Conservation (phyloP, 2,888 invertebrate genomes). For the Synanthedon formicaeformis region DNA sequence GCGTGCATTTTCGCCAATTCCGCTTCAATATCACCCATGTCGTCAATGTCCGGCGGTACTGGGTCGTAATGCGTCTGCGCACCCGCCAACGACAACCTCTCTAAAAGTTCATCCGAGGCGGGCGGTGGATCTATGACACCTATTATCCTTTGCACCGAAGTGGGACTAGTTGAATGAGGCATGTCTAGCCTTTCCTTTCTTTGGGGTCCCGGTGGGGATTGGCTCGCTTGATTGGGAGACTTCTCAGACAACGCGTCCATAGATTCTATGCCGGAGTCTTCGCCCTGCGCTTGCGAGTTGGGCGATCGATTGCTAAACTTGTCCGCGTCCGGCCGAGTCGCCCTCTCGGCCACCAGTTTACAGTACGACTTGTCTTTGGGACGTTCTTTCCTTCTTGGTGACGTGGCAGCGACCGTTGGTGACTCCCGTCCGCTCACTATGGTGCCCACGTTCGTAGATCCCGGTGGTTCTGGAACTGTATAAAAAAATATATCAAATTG, state of each 20-base stretch:
- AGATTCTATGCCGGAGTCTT: constrained; percentile 92
- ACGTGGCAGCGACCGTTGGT: constrained; percentile 24
- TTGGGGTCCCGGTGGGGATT: constrained; percentile 72
- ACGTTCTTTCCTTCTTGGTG: constrained; percentile 47
- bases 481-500: background rate
- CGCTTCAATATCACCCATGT: constrained; percentile 76
- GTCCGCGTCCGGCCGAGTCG: constrained; percentile 29
- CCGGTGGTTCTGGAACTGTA: constrained; percentile 58
- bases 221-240: constrained; percentile 88
- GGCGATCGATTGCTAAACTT: constrained; percentile 59
- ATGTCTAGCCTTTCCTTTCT: constrained; percentile 55
- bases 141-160: constrained; percentile 60
- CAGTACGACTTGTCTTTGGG: constrained; percentile 70
- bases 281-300: constrained; percentile 75
- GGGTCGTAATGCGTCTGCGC: constrained; percentile 40
- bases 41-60: constrained; percentile 58
- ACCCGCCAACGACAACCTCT: constrained; percentile 32
- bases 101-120: constrained; percentile 40
- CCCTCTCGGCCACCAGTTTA: constrained; percentile 66
- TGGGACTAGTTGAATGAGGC: constrained; percentile 53
- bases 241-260: constrained; percentile 95
- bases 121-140: constrained; percentile 43
- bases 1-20: constrained; percentile 77
- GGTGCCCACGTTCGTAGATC: constrained; percentile 79
- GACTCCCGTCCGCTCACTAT: constrained; percentile 38